Percentiles rank a stretch among this genome's conserved stretches.
These are phyloP conservation scores for Criorhina ranunculi DNA, from an alignment of 2,888 invertebrate species.

Conservation along the genomic window DNA sequence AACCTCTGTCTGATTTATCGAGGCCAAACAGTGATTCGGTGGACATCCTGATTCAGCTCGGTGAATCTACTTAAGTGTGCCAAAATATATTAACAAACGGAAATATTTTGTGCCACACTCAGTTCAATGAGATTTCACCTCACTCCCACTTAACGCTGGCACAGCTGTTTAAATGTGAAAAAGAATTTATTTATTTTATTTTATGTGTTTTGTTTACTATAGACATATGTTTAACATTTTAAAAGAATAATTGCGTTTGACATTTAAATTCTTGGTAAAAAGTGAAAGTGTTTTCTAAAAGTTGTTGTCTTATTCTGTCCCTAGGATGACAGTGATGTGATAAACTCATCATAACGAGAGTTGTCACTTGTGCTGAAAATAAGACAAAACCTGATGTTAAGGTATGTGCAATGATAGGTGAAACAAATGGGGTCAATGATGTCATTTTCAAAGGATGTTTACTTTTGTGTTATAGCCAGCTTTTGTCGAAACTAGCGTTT, in stretches of 20 bases:
- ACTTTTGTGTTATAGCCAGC: neutral
- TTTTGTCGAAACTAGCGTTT: too few relatives aligned
- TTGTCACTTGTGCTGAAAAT: slow-evolving; percentile 1
- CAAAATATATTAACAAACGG: slow-evolving; percentile 47
- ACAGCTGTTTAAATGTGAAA: slow-evolving; percentile 56
- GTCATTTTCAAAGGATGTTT: neutral
- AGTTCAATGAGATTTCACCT: slow-evolving; percentile 49
- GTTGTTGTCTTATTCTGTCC: slow-evolving; percentile 1
- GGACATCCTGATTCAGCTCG: slow-evolving; percentile 56
- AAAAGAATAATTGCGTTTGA: slow-evolving; percentile 48
- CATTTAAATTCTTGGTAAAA: slow-evolving; percentile 38
- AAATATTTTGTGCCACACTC: slow-evolving; percentile 25
- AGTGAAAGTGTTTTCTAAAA: slow-evolving; percentile 9
- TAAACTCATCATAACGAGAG: neutral
- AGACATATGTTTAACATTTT: slow-evolving; percentile 57
- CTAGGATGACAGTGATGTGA: slow-evolving; percentile 8
- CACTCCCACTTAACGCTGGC: slow-evolving; percentile 37
- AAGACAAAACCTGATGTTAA: neutral
- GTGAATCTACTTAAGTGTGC: slow-evolving; percentile 66
- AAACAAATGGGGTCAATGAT: neutral
- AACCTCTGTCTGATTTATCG: slow-evolving; percentile 52
- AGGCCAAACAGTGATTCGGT: slow-evolving; percentile 43
- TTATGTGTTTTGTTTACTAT: slow-evolving; percentile 28
- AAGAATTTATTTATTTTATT: slow-evolving; percentile 14
- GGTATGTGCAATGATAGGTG: slow-evolving; percentile 24